Evolutionary conservation across 53 echinoderm and acorn worm genomes (phyloP), one percentile per base, ranked within the genome.

Genomic region (Crossaster papposus): DNA sequence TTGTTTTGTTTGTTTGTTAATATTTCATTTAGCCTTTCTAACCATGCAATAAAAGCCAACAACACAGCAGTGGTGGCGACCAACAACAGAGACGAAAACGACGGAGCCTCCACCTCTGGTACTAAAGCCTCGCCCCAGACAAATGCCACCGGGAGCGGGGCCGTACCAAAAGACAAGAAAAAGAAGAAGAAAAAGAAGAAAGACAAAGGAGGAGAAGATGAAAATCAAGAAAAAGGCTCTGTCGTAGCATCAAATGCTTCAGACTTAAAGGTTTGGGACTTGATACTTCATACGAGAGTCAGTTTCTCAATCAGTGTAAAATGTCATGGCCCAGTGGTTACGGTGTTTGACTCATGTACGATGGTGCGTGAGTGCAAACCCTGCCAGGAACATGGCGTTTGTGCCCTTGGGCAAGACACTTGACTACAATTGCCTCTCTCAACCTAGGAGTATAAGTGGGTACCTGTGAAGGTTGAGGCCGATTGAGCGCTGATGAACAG

Each of bases 151-250:
- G 44, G 44, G 9, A 93, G 90, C 17, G 90, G 90, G 80, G 92
- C 89, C 13, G 94, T 83, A 15, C 90, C 77, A 31, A 93, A 93
- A 52, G 93, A 90, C 76, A 94, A 93, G 79, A 96, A 91, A 82
- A 96, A 96, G 89, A 96, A 94, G 92, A 96, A 96, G 82, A 96
- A 96, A 81, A 96, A 96, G 83, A 94, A 91, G 79, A 91, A 90
- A 91, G 89, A 68, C 55, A 79, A 63, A 79, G 91, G 82, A 0
- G 92, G 72, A 17, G 90, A 89, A 29, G 83, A 77, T 20, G 91
- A 51, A 14, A 87, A 30, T 37, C 89, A 77, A 14, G 70, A 74
- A 7, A 83, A 32, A 9, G 86, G 86, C 79, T 63, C 88, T 26
- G 74, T 30, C 37, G 86, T 68, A 8, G 86, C 79, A 23, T 35